Base-by-base conservation (phyloP, 1,140 invertebrate genomes). In the Penaeus vannamei region DNA sequence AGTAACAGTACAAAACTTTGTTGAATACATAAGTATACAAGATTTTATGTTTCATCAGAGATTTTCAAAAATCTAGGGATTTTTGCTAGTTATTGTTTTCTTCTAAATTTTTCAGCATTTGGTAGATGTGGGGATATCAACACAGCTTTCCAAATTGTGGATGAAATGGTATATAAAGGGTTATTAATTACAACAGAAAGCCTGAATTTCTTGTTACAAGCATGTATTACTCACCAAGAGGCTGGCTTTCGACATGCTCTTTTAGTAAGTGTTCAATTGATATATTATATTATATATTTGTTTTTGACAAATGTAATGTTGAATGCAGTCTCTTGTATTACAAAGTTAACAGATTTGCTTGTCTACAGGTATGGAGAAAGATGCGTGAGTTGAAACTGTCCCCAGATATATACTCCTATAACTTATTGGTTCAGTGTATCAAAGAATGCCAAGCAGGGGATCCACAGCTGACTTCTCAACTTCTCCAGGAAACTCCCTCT, bases 241-340 rank as follows among this genome's bases (percentile, higher is more conserved):
- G 94, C 94, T 91, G 98, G 98, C 8, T 96, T 98, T 91, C 94
- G 95, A 91, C 95, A 97, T 94, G 95, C 96, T 77, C 92, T 99
- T 53, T 92, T 96, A 85, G 95, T 95, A 64, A 90, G 85, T 61
- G 12, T 84, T 60, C 4, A 1, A 12, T 22, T 60, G 46, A 60
- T 32, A 53, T 61, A 20, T 59, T 53, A 22, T 53, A 81, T 5
- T 53, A 23, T 82, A 23, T 23, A 61, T 81, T 4, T 59, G 23
- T 42, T 64, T 91, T 86, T 86, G 42, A 81, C 91, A 92, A 14
- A 62, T n/a, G 14, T 7, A 10, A 8, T 53, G 8, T 32, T 46
- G 62, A 20, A 5, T 46, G 26, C 1, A 32, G 19, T 61, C 32
- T 36, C 29, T 26, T 61, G 19, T 62, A 20, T 46, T n/a, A 29